phyloP scores from a whole-genome alignment of 37 sponge, comb jelly and placozoan genomes.

The Bolinopsis microptera region DNA sequence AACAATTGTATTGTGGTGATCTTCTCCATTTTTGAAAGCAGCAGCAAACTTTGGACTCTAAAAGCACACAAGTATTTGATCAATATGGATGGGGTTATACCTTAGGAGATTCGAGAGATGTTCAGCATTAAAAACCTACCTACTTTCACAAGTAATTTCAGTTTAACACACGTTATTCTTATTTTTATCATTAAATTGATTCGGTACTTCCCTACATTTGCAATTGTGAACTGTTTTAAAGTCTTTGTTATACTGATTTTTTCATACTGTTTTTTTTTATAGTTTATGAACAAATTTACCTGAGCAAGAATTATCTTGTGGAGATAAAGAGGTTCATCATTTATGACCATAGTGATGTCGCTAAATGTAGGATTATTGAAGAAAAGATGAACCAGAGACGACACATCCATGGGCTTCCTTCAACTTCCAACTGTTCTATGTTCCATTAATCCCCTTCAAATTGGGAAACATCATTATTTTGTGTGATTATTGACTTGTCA shows the following conservation, averaged over 20 bases:
- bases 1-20: background rate
- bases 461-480: no score
- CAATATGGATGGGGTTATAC: background rate
- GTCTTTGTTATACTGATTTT: no score
- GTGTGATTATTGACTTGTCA: no score
- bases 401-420: background rate
- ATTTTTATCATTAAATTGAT: no score
- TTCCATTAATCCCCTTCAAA: no score
- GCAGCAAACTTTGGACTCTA: slow-evolving; percentile 22
- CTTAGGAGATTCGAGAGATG: no score
- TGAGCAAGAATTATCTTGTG: slow-evolving; percentile 36
- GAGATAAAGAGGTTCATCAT: background rate
- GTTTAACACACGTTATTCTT: no score
- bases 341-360: background rate
- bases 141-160: no score
- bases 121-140: no score
- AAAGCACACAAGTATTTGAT: background rate
- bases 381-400: slow-evolving; percentile 28
- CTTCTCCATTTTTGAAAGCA: background rate
- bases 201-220: no score
- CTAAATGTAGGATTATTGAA: slow-evolving; percentile 50
- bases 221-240: no score
- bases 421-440: background rate
- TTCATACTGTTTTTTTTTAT: no score
- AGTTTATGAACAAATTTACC: background rate